Conservation (phyloP, 2,888 invertebrate genomes). For the Chalcosyrphus nemorum region DNA sequence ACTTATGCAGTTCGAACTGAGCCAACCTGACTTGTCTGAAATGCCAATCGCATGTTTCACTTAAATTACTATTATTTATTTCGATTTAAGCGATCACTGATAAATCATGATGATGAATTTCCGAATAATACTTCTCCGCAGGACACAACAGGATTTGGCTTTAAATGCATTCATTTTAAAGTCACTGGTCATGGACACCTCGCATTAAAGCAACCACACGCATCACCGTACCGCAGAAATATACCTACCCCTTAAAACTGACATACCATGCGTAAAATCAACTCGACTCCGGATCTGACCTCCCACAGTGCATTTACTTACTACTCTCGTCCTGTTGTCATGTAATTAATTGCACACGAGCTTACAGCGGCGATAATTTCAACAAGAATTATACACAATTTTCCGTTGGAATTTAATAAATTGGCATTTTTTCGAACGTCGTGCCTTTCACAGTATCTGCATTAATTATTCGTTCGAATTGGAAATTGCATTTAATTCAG, state of each 20-base stretch:
- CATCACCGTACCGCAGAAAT: no score
- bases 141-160: neutral
- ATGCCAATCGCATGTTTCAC: no score
- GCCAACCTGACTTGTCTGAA: no score
- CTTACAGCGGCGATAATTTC: conserved; percentile 50
- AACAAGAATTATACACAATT: conserved; percentile 32
- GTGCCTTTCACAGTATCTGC: conserved; percentile 37
- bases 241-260: neutral
- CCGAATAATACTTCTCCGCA: no score
- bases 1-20: no score
- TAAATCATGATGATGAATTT: no score
- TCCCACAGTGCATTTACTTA: neutral
- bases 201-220: neutral
- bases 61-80: no score
- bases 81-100: no score
- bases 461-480: conserved; percentile 57
- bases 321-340: conserved; percentile 38
- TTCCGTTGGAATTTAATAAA: conserved; percentile 55
- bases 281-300: conserved; percentile 7
- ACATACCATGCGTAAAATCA: neutral
- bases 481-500: conserved; percentile 61
- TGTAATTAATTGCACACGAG: conserved; percentile 57
- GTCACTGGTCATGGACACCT: neutral
- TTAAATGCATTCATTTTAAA: neutral
- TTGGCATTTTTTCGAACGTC: conserved; percentile 51